A percentile compares a stretch with the other conserved stretches of the same genome.
Evolutionary conservation across 2,888 invertebrate species (phyloP).

Genomic region (Caenorhabditis sinica): DNA sequence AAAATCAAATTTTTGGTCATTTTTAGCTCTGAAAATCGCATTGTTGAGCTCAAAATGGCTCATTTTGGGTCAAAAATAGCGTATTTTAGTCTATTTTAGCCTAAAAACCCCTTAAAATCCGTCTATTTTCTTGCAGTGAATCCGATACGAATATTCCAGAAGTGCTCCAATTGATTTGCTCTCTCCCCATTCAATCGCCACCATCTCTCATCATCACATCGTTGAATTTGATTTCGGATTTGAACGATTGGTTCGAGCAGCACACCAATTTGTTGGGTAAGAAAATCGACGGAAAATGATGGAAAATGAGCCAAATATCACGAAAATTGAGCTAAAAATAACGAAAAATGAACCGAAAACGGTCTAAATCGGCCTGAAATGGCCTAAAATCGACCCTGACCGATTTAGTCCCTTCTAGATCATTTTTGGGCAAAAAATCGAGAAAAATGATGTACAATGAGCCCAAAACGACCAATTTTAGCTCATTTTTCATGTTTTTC

Average conservation of each 20-base stretch:
- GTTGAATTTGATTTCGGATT: constrained; percentile 86
- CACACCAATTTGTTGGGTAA: constrained; percentile 90
- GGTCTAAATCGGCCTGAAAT: neutral
- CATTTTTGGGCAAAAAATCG: too few relatives aligned
- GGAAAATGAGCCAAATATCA: neutral
- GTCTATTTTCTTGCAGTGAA: constrained; percentile 86
- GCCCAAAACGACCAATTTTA: too few relatives aligned
- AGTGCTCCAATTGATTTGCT: constrained; percentile 93
- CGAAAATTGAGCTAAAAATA: neutral
- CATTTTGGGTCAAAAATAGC: neutral
- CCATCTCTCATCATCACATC: constrained; percentile 92
- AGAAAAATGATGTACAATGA: too few relatives aligned
- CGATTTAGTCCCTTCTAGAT: neutral
- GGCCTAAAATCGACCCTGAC: neutral
- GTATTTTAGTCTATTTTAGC: too few relatives aligned
- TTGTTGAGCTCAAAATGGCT: neutral
- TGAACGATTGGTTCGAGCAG: constrained; percentile 94
- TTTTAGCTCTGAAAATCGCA: too few relatives aligned
- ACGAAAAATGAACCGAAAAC: neutral
- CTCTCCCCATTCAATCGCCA: constrained; percentile 90
- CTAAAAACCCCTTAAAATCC: neutral
- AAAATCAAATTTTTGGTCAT: too few relatives aligned
- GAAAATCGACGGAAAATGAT: neutral
- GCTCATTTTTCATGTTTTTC: too few relatives aligned
- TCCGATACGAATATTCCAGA: constrained; percentile 95